Percentiles rank a stretch among this genome's conserved stretches.
phyloP scores from a whole-genome alignment of 2,888 invertebrate species.

The Bhutanitis thaidina region DNA sequence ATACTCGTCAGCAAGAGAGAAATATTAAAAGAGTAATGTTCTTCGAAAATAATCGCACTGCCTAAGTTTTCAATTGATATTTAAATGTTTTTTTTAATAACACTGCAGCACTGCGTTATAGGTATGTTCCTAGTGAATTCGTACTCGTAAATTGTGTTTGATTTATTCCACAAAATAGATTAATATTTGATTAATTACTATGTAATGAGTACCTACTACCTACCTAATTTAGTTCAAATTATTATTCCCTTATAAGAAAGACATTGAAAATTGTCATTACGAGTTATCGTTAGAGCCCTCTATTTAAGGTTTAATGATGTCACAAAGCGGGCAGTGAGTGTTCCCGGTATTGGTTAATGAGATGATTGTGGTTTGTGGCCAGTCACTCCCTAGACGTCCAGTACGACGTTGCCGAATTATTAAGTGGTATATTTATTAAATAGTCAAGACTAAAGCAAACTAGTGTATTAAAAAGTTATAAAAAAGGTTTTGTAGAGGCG shows the following conservation, averaged over 20 bases:
- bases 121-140: too few species aligned
- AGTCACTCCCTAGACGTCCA: conserved; percentile 52
- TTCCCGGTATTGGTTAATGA: conserved; percentile 56
- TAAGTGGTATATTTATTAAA: conserved; percentile 4
- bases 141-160: too few species aligned
- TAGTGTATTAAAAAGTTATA: background rate
- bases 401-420: conserved; percentile 41
- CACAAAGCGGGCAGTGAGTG: conserved; percentile 50
- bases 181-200: too few species aligned
- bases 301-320: conserved; percentile 54
- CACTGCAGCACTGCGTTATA: too few species aligned
- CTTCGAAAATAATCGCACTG: too few species aligned
- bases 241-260: background rate
- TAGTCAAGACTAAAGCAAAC: background rate
- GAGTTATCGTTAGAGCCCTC: conserved; percentile 49
- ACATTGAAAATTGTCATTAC: conserved; percentile 38
- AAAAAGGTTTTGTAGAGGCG: background rate
- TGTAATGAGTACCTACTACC: too few species aligned
- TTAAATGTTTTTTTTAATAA: too few species aligned
- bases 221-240: too few species aligned
- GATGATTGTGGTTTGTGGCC: conserved; percentile 51
- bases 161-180: too few species aligned
- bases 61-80: too few species aligned
- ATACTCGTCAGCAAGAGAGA: too few species aligned
- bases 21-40: too few species aligned